Percentiles rank a stretch among this genome's conserved stretches.
Evolutionary conservation across 1,140 invertebrate species (phyloP).

Genomic region (Heliconius congener): DNA sequence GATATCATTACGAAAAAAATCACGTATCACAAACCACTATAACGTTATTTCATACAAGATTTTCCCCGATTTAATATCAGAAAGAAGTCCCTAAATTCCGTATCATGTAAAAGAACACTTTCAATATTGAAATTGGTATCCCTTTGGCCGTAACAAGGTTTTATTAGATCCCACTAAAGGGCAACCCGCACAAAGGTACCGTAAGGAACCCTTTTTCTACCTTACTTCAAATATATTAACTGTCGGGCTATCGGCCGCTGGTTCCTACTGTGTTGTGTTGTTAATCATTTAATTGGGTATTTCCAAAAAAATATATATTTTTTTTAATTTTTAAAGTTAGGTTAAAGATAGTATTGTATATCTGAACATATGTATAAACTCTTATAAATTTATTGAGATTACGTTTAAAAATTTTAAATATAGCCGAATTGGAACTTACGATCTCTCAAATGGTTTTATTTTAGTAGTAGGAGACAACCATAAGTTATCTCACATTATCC

Average conservation of each 20-base stretch:
- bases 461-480: too few species aligned
- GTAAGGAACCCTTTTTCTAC: conserved; percentile 78
- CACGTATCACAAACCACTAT: conserved; percentile 47
- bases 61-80: conserved; percentile 75
- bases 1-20: conserved; percentile 36
- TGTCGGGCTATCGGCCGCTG: conserved; percentile 48
- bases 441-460: too few species aligned
- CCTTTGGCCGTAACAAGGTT: conserved; percentile 80
- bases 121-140: conserved; percentile 80
- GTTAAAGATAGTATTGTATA: too few species aligned
- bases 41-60: conserved; percentile 56
- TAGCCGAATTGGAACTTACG: too few species aligned
- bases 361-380: too few species aligned
- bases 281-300: conserved; percentile 3
- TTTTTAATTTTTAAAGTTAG: too few species aligned
- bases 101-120: conserved; percentile 81
- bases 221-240: conserved; percentile 80
- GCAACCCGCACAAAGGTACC: conserved; percentile 78
- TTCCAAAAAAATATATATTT: too few species aligned
- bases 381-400: too few species aligned
- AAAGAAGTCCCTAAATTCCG: conserved; percentile 78
- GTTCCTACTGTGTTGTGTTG: not conserved
- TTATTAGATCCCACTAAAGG: conserved; percentile 81
- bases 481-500: not conserved
- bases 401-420: too few species aligned